Evolutionary conservation across 2,797 vertebrate species (phyloP).

Genomic region (Anguilla marmorata): DNA sequence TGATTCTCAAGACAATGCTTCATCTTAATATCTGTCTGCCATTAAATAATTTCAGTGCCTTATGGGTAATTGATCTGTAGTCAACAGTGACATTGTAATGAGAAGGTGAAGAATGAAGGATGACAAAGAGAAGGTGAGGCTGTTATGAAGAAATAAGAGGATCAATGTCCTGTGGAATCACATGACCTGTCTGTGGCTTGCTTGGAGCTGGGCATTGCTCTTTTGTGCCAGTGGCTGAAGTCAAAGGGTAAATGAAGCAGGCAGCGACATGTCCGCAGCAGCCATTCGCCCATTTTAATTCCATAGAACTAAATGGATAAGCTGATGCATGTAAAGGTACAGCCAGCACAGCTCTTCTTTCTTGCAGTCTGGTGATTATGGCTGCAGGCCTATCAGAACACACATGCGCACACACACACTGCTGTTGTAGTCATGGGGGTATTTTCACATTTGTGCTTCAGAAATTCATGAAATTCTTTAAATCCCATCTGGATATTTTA

Average conservation of each 20-base stretch:
- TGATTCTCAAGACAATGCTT: background rate
- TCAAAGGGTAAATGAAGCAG: background rate
- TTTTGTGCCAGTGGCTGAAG: background rate
- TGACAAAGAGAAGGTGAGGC: background rate
- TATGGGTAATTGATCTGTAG: background rate
- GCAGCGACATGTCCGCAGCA: background rate
- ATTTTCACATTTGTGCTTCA: background rate
- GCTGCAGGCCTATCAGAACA: background rate
- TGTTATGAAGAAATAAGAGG: background rate
- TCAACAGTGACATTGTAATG: background rate
- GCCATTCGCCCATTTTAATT: background rate
- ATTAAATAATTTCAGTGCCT: background rate
- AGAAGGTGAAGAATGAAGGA: background rate
- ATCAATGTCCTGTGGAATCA: background rate
- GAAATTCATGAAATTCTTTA: constrained; percentile 9
- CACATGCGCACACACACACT: background rate
- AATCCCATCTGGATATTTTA: background rate
- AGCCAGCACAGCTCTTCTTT: background rate
- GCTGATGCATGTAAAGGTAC: background rate
- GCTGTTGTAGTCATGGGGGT: background rate
- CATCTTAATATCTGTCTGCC: background rate
- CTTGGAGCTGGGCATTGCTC: background rate
- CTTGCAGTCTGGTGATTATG: background rate
- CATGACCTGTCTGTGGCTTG: background rate
- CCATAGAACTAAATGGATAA: background rate